Percentiles rank a stretch among this genome's conserved stretches.
These are phyloP conservation scores for Magallana gigas DNA, from an alignment of 1,140 invertebrate species.

Conservation along the genomic window DNA sequence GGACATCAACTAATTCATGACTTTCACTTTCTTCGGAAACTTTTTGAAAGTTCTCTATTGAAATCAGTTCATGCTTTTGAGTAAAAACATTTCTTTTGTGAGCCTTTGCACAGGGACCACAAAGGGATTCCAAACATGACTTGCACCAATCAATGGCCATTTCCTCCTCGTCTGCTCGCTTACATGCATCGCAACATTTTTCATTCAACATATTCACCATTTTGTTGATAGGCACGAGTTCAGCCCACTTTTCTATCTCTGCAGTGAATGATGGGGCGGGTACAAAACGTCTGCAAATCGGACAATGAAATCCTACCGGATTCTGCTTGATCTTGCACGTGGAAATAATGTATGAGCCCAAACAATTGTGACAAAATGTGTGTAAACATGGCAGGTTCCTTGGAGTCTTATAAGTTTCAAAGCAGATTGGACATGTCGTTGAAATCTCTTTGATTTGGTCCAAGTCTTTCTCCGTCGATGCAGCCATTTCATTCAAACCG, in stretches of 20 bases:
- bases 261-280: neutral
- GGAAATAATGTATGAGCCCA: neutral
- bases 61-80: neutral
- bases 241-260: neutral
- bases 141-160: neutral
- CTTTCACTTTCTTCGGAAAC: neutral
- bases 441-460: neutral
- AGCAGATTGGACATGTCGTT: neutral
- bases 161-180: neutral
- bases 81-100: neutral
- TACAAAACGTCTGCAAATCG: neutral
- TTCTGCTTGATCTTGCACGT: neutral
- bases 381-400: neutral
- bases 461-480: too few relatives aligned
- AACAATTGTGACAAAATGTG: constrained; percentile 1
- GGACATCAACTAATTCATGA: neutral
- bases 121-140: neutral
- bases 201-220: neutral
- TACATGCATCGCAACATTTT: neutral
- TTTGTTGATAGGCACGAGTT: neutral
- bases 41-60: neutral
- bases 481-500: too few relatives aligned
- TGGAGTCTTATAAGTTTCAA: neutral
- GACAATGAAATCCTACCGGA: neutral
- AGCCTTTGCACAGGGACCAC: neutral